Evolutionary conservation across 2,888 invertebrate species (phyloP).

Genomic region (Spisula subtruncata): DNA sequence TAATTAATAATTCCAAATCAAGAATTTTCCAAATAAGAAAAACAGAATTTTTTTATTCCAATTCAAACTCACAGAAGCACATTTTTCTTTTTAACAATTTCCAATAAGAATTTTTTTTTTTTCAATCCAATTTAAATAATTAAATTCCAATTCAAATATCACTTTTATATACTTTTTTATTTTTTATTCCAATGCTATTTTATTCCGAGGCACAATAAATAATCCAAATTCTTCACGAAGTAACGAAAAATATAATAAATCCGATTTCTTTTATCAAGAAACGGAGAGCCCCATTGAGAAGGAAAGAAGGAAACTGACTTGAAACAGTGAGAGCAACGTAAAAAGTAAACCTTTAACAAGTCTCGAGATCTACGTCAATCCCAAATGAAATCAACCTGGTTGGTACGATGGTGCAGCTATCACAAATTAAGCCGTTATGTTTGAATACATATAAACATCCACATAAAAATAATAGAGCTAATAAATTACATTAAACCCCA

Average conservation of each 20-base stretch:
- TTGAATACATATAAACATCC: conserved; percentile 6
- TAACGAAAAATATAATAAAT: not conserved
- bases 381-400: not conserved
- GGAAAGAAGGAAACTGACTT: not conserved
- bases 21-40: not conserved
- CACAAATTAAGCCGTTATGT: not conserved
- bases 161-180: not conserved
- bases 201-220: not conserved
- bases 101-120: not conserved
- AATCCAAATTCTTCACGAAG: conserved; percentile 4
- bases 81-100: not conserved
- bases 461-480: not conserved
- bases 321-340: not conserved
- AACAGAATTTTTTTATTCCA: not conserved
- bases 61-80: not conserved
- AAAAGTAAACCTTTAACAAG: not conserved
- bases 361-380: conserved; percentile 16
- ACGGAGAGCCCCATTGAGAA: not conserved
- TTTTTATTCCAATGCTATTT: not conserved
- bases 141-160: not conserved
- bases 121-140: not conserved
- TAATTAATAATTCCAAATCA: not conserved
- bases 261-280: not conserved
- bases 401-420: not conserved
- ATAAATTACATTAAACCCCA: conserved; percentile 2